These are phyloP conservation scores for Fragum fragum DNA, from an alignment of 2,888 invertebrate genomes.

Conservation along the genomic window DNA sequence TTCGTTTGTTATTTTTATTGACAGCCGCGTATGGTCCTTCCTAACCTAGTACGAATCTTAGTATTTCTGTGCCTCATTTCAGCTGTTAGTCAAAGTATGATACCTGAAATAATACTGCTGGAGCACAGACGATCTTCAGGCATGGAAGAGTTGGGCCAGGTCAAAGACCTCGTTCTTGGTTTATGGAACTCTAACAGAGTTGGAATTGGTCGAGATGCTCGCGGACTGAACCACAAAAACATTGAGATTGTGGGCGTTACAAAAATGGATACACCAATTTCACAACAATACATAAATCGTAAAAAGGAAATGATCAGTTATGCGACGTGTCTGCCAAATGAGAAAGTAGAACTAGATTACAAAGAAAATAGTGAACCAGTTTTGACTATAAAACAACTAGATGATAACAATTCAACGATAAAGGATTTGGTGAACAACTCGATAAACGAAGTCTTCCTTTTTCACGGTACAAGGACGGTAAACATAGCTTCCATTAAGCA, in stretches of 20 bases:
- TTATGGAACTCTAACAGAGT: not conserved
- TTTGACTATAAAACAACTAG: not conserved
- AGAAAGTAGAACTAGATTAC: not conserved
- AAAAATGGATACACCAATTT: not conserved
- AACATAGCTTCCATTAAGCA: not conserved
- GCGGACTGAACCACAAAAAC: not conserved
- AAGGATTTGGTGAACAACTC: not conserved
- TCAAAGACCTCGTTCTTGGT: too few species aligned
- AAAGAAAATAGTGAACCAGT: too few species aligned
- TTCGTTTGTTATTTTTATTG: too few species aligned
- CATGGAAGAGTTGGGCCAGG: too few species aligned
- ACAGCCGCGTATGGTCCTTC: too few species aligned
- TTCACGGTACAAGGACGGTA: slow-evolving; percentile 4
- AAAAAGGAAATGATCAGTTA: not conserved
- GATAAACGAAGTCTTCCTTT: slow-evolving; percentile 7
- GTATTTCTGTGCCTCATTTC: too few species aligned
- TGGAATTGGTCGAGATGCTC: not conserved
- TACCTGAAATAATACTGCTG: too few species aligned
- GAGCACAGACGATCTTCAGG: too few species aligned
- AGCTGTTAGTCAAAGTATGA: too few species aligned
- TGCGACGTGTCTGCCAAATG: not conserved
- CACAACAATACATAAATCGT: not conserved
- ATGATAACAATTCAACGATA: too few species aligned
- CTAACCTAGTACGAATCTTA: too few species aligned
- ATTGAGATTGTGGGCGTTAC: not conserved